These are phyloP conservation scores for Strigamia crassipes DNA, from an alignment of 2,888 invertebrate species.

Conservation along the genomic window DNA sequence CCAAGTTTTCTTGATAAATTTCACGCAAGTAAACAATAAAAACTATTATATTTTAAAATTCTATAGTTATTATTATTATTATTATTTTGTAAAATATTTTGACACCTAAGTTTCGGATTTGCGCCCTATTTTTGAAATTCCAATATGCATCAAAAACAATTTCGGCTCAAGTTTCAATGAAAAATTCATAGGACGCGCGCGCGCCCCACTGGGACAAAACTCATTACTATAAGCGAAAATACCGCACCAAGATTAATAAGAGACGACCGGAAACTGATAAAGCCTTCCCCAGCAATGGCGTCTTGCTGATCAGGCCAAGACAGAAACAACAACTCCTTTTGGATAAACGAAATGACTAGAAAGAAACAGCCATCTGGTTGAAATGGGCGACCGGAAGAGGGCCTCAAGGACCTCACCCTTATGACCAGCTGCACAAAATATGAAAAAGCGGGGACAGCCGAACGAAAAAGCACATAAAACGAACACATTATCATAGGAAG, in stretches of 20 bases:
- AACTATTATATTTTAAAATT: neutral
- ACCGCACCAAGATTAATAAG: slow-evolving; percentile 22
- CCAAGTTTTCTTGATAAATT: too few species aligned
- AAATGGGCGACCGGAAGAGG: slow-evolving; percentile 26
- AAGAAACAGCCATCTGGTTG: neutral
- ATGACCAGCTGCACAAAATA: slow-evolving; percentile 13
- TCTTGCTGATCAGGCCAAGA: neutral
- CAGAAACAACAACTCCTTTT: neutral
- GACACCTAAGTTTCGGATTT: neutral
- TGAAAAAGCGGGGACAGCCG: neutral
- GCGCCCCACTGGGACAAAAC: slow-evolving; percentile 34
- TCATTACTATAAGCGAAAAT: slow-evolving; percentile 25
- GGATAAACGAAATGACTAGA: neutral
- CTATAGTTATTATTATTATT: neutral
- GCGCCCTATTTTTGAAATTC: neutral
- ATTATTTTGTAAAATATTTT: neutral
- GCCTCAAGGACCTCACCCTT: neutral
- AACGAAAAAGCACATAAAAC: neutral
- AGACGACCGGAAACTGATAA: slow-evolving; percentile 19
- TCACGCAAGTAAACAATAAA: neutral
- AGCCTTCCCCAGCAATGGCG: neutral
- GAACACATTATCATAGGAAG: neutral
- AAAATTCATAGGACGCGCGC: slow-evolving; percentile 13
- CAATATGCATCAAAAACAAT: slow-evolving; percentile 34
- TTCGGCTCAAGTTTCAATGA: slow-evolving; percentile 17